Evolutionary conservation across 2,888 invertebrate genomes (phyloP).

Genomic region (Octodonta nipae): DNA sequence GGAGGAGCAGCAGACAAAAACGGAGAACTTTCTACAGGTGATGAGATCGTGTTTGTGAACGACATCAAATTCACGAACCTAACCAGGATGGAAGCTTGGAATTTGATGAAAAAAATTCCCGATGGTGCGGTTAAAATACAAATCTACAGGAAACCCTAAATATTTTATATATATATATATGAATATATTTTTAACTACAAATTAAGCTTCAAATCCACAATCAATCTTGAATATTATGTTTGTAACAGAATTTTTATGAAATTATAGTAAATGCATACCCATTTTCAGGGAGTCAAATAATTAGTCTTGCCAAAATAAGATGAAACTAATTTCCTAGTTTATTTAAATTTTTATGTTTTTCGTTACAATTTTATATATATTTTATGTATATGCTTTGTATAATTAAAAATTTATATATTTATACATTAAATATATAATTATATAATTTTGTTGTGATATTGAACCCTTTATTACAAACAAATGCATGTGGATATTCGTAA

Average conservation of each 20-base stretch:
- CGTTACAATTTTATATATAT: constrained; percentile 23
- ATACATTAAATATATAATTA: constrained; percentile 16
- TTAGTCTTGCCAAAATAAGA: constrained; percentile 18
- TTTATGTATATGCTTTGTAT: constrained; percentile 20
- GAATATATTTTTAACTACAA: constrained; percentile 3
- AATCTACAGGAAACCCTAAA: constrained; percentile 19
- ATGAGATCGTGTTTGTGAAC: constrained; percentile 75
- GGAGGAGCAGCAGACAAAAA: constrained; percentile 83
- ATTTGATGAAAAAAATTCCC: constrained; percentile 76
- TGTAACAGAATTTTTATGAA: no score
- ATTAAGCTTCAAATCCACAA: no score
- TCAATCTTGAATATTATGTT: no score
- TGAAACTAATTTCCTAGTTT: constrained; percentile 10
- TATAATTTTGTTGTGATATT: no score
- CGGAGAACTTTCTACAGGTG: constrained; percentile 69
- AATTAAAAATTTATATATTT: constrained; percentile 24
- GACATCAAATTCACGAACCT: constrained; percentile 65
- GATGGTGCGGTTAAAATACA: constrained; percentile 48
- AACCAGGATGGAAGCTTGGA: constrained; percentile 92
- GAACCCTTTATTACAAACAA: no score
- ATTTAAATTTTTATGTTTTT: constrained; percentile 15
- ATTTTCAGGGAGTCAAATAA: no score
- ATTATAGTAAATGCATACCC: no score
- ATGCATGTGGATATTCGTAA: no score
- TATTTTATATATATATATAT: not conserved